Evolutionary conservation across 2,797 vertebrate genomes (phyloP).

Genomic region (Enteromius afrohamiltoni): DNA sequence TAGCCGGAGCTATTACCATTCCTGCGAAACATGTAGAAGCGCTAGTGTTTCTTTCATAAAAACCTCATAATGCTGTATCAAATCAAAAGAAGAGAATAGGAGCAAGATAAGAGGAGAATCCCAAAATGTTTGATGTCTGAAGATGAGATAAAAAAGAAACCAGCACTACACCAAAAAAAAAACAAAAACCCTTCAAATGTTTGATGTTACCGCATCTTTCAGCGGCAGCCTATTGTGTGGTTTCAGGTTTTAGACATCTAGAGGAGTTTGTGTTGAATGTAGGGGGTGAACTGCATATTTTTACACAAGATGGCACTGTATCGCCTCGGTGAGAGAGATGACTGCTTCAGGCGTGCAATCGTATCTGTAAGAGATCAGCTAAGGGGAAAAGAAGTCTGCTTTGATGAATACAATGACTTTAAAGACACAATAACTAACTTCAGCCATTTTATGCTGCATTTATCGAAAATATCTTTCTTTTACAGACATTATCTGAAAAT

Average conservation of each 20-base stretch:
- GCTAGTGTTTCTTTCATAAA: constrained; percentile 45
- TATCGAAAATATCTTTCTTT: constrained; percentile 23
- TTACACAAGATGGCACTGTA: constrained; percentile 83
- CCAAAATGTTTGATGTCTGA: constrained; percentile 43
- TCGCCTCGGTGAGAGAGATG: constrained; percentile 63
- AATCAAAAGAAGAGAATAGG: constrained; percentile 16
- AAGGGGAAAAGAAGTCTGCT: constrained; percentile 61
- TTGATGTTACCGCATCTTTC: constrained; percentile 49
- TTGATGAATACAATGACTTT: constrained; percentile 63
- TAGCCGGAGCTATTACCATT: constrained; percentile 62
- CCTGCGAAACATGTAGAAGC: constrained; percentile 4
- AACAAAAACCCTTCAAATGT: constrained; percentile 12
- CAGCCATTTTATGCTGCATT: constrained; percentile 30
- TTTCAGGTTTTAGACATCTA: constrained; percentile 38
- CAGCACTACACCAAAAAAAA: constrained; percentile 33
- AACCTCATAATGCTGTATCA: constrained; percentile 38
- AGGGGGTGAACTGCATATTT: constrained; percentile 60
- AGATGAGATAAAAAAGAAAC: constrained; percentile 55
- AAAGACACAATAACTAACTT: constrained; percentile 45
- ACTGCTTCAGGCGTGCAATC: constrained; percentile 59
- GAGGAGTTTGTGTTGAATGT: constrained; percentile 44
- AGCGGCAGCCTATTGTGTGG: constrained; percentile 30
- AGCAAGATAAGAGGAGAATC: constrained; percentile 32
- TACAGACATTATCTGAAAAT: constrained; percentile 7
- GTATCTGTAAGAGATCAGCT: constrained; percentile 60